A percentile compares a stretch with the other conserved stretches of the same genome.
These are phyloP conservation scores for Kradibia gibbosae DNA, from an alignment of 1,140 invertebrate species.

Conservation along the genomic window DNA sequence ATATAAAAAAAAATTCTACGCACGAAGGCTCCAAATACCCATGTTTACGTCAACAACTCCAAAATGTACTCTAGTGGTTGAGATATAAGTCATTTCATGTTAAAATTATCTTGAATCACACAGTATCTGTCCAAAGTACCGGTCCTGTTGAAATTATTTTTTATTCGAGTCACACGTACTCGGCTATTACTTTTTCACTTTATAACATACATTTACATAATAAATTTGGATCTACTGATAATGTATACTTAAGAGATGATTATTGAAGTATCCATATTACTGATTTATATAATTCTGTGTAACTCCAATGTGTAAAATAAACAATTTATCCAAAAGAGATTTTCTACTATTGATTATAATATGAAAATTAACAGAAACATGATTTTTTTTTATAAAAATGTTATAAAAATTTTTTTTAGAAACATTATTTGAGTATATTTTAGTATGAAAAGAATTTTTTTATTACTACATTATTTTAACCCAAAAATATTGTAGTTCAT, in stretches of 20 bases:
- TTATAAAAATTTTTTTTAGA: not conserved
- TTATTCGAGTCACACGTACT: not conserved
- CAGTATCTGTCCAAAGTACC: not conserved
- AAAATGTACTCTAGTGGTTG: not conserved
- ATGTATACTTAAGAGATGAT: slow-evolving; percentile 2
- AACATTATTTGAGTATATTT: not conserved
- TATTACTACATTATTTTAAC: too few relatives aligned
- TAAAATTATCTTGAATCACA: slow-evolving; percentile 7
- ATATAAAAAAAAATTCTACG: too few relatives aligned
- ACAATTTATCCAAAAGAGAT: not conserved
- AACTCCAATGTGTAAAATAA: not conserved
- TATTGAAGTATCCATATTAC: not conserved
- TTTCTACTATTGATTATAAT: not conserved
- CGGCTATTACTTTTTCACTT: not conserved
- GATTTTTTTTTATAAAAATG: not conserved
- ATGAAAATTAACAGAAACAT: slow-evolving; percentile 2
- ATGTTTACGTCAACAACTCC: too few relatives aligned
- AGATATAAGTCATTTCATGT: slow-evolving; percentile 27
- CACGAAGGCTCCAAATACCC: too few relatives aligned
- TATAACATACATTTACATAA: not conserved
- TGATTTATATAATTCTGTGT: not conserved
- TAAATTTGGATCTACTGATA: slow-evolving; percentile 29
- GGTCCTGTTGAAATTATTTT: not conserved
- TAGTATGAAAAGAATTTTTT: too few relatives aligned
- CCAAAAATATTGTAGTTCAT: too few relatives aligned